phyloP scores from a whole-genome alignment of 1,140 invertebrate genomes.

The Himalopsyche phryganea region DNA sequence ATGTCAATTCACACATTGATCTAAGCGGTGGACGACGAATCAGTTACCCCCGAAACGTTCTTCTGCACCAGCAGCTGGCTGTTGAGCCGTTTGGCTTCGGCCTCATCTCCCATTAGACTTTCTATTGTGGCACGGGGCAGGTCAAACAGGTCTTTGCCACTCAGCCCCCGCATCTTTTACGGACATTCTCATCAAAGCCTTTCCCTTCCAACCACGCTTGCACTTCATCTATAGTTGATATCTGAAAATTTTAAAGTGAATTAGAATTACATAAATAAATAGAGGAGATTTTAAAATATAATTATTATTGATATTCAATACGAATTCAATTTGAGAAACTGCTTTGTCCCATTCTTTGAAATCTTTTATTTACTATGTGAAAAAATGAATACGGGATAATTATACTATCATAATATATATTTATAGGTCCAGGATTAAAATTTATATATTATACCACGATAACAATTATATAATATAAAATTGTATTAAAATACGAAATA shows the following conservation, averaged over 20 bases:
- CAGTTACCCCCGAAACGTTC: slow-evolving; percentile 69
- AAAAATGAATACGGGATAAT: too few relatives aligned
- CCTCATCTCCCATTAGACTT: slow-evolving; percentile 59
- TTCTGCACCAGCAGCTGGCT: slow-evolving; percentile 74
- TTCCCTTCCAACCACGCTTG: slow-evolving; percentile 72
- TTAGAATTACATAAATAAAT: too few relatives aligned
- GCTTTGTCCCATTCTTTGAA: too few relatives aligned
- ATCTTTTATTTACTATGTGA: too few relatives aligned
- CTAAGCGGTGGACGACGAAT: neutral
- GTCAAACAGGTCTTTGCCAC: slow-evolving; percentile 68
- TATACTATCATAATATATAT: too few relatives aligned
- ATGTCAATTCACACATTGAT: slow-evolving; percentile 4
- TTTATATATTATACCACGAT: too few relatives aligned
- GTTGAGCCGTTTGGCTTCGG: slow-evolving; percentile 68
- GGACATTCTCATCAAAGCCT: slow-evolving; percentile 64
- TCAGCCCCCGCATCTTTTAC: slow-evolving; percentile 61
- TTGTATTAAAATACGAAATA: too few relatives aligned
- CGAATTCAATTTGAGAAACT: too few relatives aligned
- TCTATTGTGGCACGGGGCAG: slow-evolving; percentile 63
- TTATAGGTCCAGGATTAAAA: too few relatives aligned
- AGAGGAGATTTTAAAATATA: too few relatives aligned
- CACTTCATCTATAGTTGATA: slow-evolving; percentile 63
- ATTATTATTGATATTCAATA: too few relatives aligned
- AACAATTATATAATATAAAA: too few relatives aligned
- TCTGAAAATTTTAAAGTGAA: slow-evolving; percentile 21